Evolutionary conservation across 2,797 vertebrate species (phyloP).

Genomic region (Trachops cirrhosus): DNA sequence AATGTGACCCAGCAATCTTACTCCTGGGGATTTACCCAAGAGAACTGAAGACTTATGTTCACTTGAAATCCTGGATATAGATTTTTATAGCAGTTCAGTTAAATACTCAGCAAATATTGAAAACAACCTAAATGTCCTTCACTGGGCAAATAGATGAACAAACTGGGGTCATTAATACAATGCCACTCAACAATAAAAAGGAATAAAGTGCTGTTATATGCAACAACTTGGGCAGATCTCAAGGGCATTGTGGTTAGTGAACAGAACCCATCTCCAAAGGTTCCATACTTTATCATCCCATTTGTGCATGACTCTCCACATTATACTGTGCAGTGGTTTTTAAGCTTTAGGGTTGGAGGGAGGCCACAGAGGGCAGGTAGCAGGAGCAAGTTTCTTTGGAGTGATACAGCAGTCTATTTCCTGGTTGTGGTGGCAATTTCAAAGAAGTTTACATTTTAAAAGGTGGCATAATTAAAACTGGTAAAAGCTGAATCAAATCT

Average conservation of each 20-base stretch:
- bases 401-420: neutral
- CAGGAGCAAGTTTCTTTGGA: neutral
- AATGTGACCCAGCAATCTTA: neutral
- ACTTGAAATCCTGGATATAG: neutral
- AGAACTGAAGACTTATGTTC: neutral
- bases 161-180: neutral
- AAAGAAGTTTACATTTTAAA: neutral
- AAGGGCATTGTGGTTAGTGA: neutral
- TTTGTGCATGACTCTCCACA: neutral
- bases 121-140: neutral
- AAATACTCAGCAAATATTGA: neutral
- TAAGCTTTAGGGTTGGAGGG: neutral
- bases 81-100: neutral
- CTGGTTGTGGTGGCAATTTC: neutral
- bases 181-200: neutral
- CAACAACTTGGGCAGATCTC: neutral
- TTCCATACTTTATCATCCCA: neutral
- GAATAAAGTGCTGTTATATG: neutral
- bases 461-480: neutral
- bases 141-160: neutral
- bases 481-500: neutral
- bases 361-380: neutral
- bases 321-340: neutral
- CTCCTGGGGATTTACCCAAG: neutral
- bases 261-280: neutral